Conservation (phyloP, 2,888 invertebrate species). For the Dione juno region DNA sequence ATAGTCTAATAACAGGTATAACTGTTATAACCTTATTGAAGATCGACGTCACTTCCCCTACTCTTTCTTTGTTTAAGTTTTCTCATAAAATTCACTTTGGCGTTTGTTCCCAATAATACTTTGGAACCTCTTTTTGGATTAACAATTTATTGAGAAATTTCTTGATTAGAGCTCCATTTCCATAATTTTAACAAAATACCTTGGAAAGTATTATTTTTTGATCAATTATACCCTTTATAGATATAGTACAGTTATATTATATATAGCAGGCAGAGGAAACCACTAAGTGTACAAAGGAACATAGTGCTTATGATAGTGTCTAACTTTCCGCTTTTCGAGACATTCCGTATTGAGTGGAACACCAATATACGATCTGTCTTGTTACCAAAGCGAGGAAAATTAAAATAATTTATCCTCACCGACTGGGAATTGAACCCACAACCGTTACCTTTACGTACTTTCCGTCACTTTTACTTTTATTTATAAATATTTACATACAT, state of each 20-base stretch:
- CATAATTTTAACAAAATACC: too few species aligned
- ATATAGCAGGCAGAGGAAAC: too few species aligned
- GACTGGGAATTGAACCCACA: background rate
- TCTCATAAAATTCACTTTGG: background rate
- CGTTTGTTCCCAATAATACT: background rate
- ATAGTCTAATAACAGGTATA: background rate
- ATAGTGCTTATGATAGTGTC: too few species aligned
- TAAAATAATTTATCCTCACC: background rate
- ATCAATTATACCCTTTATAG: too few species aligned
- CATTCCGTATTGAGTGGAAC: too few species aligned
- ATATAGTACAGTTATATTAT: too few species aligned
- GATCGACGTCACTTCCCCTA: background rate
- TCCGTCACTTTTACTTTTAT: too few species aligned
- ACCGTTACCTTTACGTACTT: background rate
- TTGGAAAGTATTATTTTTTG: background rate
- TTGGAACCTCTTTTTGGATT: background rate
- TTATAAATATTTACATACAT: too few species aligned
- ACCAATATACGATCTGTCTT: background rate
- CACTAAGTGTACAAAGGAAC: too few species aligned
- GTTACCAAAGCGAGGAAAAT: background rate
- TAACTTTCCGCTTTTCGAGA: too few species aligned
- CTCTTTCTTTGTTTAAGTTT: constrained; percentile 1
- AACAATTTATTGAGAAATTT: background rate
- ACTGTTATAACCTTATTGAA: background rate
- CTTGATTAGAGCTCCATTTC: background rate